These are phyloP conservation scores for Sinosuthora webbiana DNA, from an alignment of 2,113 vertebrate genomes.

Conservation along the genomic window DNA sequence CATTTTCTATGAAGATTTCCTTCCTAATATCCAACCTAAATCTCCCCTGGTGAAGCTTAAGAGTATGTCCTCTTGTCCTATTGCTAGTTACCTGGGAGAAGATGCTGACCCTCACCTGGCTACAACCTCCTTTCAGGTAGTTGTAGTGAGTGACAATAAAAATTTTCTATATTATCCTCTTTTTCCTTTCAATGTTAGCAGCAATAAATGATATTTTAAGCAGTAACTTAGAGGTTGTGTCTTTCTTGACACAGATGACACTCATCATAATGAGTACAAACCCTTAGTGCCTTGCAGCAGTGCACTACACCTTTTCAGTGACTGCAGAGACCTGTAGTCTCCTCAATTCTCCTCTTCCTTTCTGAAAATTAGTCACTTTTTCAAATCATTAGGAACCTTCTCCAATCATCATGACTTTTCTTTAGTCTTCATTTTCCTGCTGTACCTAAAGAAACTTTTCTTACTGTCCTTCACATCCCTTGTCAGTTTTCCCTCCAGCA, in stretches of 20 bases:
- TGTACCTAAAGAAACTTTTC: background rate
- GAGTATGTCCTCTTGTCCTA: background rate
- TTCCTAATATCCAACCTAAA: background rate
- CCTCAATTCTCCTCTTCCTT: background rate
- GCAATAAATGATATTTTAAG: background rate
- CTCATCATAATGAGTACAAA: background rate
- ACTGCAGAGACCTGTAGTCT: background rate
- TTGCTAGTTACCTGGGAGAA: background rate
- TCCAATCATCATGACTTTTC: background rate
- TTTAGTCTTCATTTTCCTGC: background rate
- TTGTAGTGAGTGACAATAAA: background rate
- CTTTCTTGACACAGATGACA: background rate
- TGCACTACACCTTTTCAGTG: background rate
- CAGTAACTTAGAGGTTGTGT: background rate
- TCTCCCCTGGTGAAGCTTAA: background rate
- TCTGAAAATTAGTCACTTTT: background rate
- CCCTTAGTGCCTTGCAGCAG: background rate
- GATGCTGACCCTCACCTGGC: rapidly evolving
- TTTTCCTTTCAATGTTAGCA: background rate
- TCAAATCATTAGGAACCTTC: background rate
- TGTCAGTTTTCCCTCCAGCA: background rate
- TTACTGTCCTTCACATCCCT: background rate
- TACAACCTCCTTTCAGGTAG: background rate
- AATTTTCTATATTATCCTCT: background rate
- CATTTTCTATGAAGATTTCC: background rate